phyloP scores from a whole-genome alignment of 2,888 invertebrate species.

The Leptinotarsa peninsularis region DNA sequence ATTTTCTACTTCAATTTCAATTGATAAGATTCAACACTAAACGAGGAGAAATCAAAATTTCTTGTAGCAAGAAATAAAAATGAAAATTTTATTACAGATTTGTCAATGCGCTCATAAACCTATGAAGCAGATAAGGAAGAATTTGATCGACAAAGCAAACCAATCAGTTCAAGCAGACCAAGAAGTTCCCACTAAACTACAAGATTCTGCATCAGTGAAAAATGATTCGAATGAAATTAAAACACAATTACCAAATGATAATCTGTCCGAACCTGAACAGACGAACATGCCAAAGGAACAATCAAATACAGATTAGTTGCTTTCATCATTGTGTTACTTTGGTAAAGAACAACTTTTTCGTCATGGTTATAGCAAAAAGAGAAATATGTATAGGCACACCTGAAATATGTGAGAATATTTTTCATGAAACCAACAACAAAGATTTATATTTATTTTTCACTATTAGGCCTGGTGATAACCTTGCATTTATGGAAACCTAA shows the following conservation, averaged over 20 bases:
- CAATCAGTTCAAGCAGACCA: constrained; percentile 5
- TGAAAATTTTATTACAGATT: background rate
- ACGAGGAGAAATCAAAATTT: background rate
- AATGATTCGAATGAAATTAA: background rate
- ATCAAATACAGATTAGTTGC: background rate
- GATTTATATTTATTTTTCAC: no score
- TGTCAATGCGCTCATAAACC: background rate
- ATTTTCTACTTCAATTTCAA: background rate
- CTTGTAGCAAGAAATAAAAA: background rate
- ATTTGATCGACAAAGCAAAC: background rate
- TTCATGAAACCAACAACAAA: no score
- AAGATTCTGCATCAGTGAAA: background rate
- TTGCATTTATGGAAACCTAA: no score
- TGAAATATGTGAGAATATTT: no score
- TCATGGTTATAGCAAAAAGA: no score
- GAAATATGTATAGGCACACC: no score
- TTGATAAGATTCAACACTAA: background rate
- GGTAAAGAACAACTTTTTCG: no score
- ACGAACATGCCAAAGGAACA: background rate
- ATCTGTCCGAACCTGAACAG: background rate
- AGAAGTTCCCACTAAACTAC: background rate
- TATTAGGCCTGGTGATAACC: no score
- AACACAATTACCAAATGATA: background rate
- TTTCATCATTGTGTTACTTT: no score
- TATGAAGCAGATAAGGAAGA: background rate